Evolutionary conservation across 35 echinoderm and acorn worm genomes (phyloP), one percentile per base, ranked within the genome.

Genomic region (Lytechinus variegatus): DNA sequence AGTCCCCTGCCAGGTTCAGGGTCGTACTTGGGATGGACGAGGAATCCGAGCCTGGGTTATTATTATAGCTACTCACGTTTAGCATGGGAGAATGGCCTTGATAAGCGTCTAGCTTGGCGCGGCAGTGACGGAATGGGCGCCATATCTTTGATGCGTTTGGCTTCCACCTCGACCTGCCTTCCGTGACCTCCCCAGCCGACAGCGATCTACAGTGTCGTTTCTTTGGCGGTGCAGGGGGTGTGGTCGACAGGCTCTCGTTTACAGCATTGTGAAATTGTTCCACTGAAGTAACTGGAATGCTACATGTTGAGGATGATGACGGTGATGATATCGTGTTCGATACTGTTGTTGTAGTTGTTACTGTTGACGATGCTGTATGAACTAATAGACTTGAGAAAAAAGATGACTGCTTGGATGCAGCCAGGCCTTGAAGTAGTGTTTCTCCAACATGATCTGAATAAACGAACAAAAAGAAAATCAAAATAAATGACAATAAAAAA

Each of bases 131-230:
- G 53, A 94, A 57, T 28, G 97, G 96, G 94, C 96, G 94, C 98
- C 98, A 99, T 87, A 97, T 94, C 86, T 97, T 99, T 90, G 98
- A 96, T 54, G 97, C 96, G 29, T 94, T 96, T 58, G 98, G 98
- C 86, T 98, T 97, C 97, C 97, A 99, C 9, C 94, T 96, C 27
- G 52, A 60, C 87, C 95, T 93, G 61, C 87, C 86, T 94, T 96
- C 97, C 89, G 88, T 96, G 12, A 98, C 86, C 95, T 98, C 97
- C 14, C 98, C 98, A 44, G 96, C 94, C 6, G 98, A 99, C 87
- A 97, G 94, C 28, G 98, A 99, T 79, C 98, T 95, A 93, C 98
- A 99, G 95, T 99, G 98, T 53, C 97, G 95, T 93, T 99, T 98
- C 27, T 98, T 98, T 52, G 98, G 98, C 52, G 97, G 98, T 10